Evolutionary conservation across 2,888 invertebrate genomes (phyloP).

Genomic region (Operophtera brumata): DNA sequence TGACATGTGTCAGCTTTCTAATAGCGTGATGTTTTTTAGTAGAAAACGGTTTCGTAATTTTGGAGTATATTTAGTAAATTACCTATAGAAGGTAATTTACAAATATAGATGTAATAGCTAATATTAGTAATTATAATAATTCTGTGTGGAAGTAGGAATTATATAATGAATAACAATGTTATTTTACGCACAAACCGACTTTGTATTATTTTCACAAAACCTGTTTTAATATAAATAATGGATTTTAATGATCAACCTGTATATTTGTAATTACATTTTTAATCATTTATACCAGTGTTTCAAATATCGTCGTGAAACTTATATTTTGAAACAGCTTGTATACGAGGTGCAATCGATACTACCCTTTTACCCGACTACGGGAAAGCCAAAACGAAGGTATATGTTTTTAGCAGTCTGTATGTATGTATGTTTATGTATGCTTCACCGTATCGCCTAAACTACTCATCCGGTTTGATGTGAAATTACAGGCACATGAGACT

Average conservation of each 20-base stretch:
- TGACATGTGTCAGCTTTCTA: too few species aligned
- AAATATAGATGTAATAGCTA: conserved; percentile 8
- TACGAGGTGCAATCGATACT: too few species aligned
- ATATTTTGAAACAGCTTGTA: neutral
- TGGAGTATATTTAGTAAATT: neutral
- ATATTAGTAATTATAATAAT: neutral
- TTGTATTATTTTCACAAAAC: neutral
- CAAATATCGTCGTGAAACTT: neutral
- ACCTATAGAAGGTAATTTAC: too few species aligned
- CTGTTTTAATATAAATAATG: neutral
- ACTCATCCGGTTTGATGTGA: too few species aligned
- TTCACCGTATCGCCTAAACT: too few species aligned
- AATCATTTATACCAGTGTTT: neutral
- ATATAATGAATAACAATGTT: neutral
- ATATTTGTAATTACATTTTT: neutral
- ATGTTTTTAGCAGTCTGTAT: too few species aligned
- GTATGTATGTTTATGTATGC: too few species aligned
- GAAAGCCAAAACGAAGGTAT: too few species aligned
- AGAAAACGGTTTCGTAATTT: neutral
- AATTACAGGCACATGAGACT: too few species aligned
- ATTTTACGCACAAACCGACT: neutral
- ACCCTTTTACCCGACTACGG: too few species aligned
- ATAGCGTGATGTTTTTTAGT: too few species aligned
- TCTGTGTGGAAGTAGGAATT: neutral
- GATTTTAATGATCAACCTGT: neutral